Conservation (phyloP, 30 jellyfish, hydroid and myxozoan species). For the Aurelia aurita region DNA sequence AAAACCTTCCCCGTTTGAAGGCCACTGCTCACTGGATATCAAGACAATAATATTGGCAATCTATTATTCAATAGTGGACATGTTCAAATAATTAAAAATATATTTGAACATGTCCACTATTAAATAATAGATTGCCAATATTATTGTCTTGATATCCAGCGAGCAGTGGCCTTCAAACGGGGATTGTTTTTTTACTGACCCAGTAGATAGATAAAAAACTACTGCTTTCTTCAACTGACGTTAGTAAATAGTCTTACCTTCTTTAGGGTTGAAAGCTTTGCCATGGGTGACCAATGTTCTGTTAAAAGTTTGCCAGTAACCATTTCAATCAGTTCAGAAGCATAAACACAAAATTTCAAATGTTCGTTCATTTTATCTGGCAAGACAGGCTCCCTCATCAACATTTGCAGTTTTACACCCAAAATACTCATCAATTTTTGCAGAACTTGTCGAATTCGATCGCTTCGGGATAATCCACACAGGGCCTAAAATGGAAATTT, state of each 20-base stretch:
- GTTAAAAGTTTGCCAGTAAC: constrained; percentile 79
- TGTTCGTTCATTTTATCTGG: constrained; percentile 85
- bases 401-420: constrained; percentile 77
- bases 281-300: constrained; percentile 73
- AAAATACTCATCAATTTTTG: constrained; percentile 77
- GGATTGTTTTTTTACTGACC: no score
- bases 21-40: no score
- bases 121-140: no score
- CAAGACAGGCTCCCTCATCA: constrained; percentile 91
- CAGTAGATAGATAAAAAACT: no score
- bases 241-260: constrained; percentile 31
- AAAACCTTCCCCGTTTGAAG: no score
- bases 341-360: constrained; percentile 67
- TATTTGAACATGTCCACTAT: no score
- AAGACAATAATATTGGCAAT: no score
- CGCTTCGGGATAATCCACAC: constrained; percentile 78
- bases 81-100: no score
- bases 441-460: constrained; percentile 86
- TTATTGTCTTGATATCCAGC: no score
- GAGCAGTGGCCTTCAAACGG: no score
- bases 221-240: no score
- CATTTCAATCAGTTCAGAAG: constrained; percentile 75
- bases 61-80: no score
- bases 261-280: constrained; percentile 70
- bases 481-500: constrained; percentile 57